phyloP scores from a whole-genome alignment of 2,797 vertebrate genomes.

The Sebastes umbrosus region DNA sequence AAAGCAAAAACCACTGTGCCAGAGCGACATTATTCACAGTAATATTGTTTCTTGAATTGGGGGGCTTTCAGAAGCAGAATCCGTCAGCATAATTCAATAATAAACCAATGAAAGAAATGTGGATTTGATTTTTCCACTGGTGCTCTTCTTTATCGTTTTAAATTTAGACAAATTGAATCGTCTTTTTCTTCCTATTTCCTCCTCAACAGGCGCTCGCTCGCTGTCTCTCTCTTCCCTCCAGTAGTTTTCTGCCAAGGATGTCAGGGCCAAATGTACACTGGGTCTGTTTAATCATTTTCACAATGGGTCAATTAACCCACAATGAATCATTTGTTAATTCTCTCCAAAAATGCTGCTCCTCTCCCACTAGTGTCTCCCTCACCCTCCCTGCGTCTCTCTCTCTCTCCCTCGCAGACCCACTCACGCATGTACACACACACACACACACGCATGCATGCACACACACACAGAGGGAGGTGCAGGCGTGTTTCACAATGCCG shows the following conservation, averaged over 20 bases:
- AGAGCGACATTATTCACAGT: constrained; percentile 4
- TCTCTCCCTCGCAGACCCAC: constrained; percentile 17
- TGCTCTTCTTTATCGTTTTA: constrained; percentile 25
- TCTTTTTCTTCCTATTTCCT: constrained; percentile 8
- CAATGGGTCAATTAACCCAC: constrained; percentile 70
- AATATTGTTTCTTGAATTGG: constrained; percentile 4
- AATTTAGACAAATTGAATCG: constrained; percentile 27
- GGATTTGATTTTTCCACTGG: constrained; percentile 34
- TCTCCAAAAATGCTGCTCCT: constrained; percentile 49
- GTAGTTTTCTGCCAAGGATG: constrained; percentile 39
- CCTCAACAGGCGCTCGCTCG: constrained; percentile 16
- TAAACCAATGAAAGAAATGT: constrained; percentile 16
- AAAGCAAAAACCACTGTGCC: not conserved
- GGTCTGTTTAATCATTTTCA: constrained; percentile 68
- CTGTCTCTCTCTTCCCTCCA: not conserved
- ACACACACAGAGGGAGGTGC: constrained; percentile 41
- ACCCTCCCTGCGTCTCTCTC: not conserved
- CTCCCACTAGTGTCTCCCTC: constrained; percentile 42
- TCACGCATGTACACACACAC: not conserved
- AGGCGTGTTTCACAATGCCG: constrained; percentile 67
- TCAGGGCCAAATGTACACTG: constrained; percentile 53
- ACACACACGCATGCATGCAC: not conserved
- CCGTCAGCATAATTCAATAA: constrained; percentile 22
- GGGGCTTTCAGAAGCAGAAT: constrained; percentile 15
- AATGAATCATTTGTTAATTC: constrained; percentile 75